A percentile compares a stretch with the other conserved stretches of the same genome.
Conservation (phyloP, 2,888 invertebrate species). For the Actias luna region DNA sequence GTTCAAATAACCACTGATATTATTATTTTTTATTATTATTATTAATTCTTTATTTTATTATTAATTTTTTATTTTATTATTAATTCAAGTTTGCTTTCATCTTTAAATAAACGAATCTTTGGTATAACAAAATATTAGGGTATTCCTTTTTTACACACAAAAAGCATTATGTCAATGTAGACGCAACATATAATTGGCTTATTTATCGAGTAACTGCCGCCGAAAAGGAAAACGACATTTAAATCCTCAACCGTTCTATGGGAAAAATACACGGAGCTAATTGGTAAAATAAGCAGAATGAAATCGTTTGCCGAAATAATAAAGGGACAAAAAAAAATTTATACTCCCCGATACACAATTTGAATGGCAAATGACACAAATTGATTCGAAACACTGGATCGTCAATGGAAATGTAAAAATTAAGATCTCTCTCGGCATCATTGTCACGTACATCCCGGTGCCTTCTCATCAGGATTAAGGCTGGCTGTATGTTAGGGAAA, state of each 20-base stretch:
- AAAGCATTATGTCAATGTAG: conserved; percentile 1
- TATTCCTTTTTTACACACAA: conserved; percentile 5
- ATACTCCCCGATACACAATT: conserved; percentile 38
- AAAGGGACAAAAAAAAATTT: no score
- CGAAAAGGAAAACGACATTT: not conserved
- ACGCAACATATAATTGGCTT: not conserved
- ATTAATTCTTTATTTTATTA: no score
- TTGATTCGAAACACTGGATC: conserved; percentile 44
- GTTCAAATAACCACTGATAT: no score
- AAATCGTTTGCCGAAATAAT: conserved; percentile 27
- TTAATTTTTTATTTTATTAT: no score
- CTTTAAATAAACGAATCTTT: not conserved
- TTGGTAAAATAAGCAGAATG: conserved; percentile 39
- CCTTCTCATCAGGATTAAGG: conserved; percentile 26
- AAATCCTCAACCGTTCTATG: not conserved
- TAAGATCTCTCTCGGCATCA: conserved; percentile 46
- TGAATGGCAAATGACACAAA: conserved; percentile 45
- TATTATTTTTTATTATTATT: no score
- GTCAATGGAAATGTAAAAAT: conserved; percentile 46
- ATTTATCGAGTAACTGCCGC: not conserved
- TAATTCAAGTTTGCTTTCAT: no score
- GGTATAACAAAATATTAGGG: conserved; percentile 8
- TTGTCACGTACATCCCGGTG: conserved; percentile 44
- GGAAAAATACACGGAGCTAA: conserved; percentile 27
- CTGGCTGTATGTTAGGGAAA: conserved; percentile 21